Evolutionary conservation across 2,113 vertebrate species (phyloP).

Genomic region (Desmodus rotundus): DNA sequence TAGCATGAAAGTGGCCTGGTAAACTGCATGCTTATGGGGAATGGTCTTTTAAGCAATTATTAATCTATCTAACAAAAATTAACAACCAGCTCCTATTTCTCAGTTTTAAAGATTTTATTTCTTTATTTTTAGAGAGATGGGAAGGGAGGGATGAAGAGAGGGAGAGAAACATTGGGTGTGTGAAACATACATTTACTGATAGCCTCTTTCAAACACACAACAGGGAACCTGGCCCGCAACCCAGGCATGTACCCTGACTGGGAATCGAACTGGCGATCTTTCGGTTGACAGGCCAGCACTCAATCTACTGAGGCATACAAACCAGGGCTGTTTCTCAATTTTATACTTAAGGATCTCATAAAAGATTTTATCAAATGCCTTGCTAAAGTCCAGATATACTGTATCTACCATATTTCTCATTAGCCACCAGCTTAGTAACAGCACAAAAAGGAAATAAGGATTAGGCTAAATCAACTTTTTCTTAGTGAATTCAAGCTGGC

Average conservation of each 20-base stretch:
- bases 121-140: too few species aligned
- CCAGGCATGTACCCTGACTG: too few species aligned
- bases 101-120: background rate
- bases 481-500: conserved; percentile 24
- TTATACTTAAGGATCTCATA: conserved; percentile 9
- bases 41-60: conserved; percentile 39
- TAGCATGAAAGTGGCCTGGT: conserved; percentile 7
- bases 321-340: background rate
- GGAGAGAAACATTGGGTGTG: too few species aligned
- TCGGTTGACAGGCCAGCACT: too few species aligned
- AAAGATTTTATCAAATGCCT: conserved; percentile 34
- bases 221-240: too few species aligned
- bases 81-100: background rate
- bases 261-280: too few species aligned
- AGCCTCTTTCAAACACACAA: too few species aligned
- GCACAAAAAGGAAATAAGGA: conserved; percentile 18
- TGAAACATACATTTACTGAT: too few species aligned
- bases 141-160: too few species aligned
- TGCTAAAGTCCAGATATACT: background rate
- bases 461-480: conserved; percentile 34
- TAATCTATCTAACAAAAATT: conserved; percentile 45
- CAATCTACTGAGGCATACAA: too few species aligned
- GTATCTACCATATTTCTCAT: background rate
- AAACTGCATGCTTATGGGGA: conserved; percentile 30
- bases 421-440: conserved; percentile 10